Percentiles rank a stretch among this genome's conserved stretches.
These are phyloP conservation scores for Grapholita molesta DNA, from an alignment of 1,140 invertebrate species.

Conservation along the genomic window DNA sequence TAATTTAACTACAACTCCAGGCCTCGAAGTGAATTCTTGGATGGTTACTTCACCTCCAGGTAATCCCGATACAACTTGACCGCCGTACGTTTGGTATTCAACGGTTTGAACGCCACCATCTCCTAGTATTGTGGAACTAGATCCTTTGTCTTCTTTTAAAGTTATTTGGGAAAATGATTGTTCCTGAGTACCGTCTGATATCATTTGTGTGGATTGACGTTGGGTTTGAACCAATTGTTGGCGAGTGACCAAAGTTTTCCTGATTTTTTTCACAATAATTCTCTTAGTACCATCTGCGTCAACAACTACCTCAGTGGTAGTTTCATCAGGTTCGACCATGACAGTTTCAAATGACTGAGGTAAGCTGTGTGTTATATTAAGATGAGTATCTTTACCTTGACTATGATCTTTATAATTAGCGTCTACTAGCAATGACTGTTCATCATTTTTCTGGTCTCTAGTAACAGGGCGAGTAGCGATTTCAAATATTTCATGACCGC, in stretches of 20 bases:
- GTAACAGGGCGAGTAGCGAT: slow-evolving; percentile 83
- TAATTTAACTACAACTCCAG: slow-evolving; percentile 78
- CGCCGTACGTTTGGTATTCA: slow-evolving; percentile 81
- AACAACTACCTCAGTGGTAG: slow-evolving; percentile 87
- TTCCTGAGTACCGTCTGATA: slow-evolving; percentile 69
- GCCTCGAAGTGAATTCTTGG: slow-evolving; percentile 82
- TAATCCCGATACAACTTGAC: slow-evolving; percentile 80
- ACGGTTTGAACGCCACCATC: slow-evolving; percentile 81
- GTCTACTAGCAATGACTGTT: slow-evolving; percentile 82
- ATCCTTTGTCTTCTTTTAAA: slow-evolving; percentile 81
- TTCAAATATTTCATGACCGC: slow-evolving; percentile 87
- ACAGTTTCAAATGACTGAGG: slow-evolving; percentile 89
- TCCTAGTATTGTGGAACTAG: slow-evolving; percentile 79
- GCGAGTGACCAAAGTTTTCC: slow-evolving; percentile 77
- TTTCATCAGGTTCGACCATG: slow-evolving; percentile 87
- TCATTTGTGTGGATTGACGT: slow-evolving; percentile 52
- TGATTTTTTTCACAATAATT: slow-evolving; percentile 86
- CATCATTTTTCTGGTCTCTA: slow-evolving; percentile 71
- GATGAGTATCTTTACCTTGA: slow-evolving; percentile 77
- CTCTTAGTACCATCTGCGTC: slow-evolving; percentile 89
- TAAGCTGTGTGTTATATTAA: slow-evolving; percentile 82
- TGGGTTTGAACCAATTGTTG: slow-evolving; percentile 77
- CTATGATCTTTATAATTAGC: slow-evolving; percentile 83
- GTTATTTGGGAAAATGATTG: slow-evolving; percentile 83
- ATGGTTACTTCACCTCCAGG: slow-evolving; percentile 81